phyloP scores from a whole-genome alignment of 2,797 vertebrate genomes.

The Cyclopterus lumpus region DNA sequence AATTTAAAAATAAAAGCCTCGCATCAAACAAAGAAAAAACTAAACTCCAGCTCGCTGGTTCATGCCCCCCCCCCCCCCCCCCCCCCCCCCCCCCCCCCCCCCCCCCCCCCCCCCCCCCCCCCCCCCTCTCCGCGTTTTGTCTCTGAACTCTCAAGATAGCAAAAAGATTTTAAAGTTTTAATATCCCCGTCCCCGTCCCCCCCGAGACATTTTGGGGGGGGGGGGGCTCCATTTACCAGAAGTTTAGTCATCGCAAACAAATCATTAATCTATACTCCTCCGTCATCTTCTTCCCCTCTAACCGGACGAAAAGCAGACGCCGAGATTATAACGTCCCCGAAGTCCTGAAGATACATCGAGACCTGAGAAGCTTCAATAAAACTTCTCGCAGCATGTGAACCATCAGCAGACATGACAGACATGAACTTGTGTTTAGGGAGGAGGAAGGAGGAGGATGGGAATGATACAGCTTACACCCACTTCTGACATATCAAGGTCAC shows the following conservation, averaged over 20 bases:
- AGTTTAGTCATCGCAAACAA: background rate
- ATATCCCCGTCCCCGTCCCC: no score
- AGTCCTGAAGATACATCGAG: constrained; percentile 39
- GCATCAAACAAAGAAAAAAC: background rate
- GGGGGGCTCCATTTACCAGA: background rate
- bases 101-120: no score
- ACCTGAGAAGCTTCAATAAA: constrained; percentile 44
- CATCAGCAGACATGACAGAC: constrained; percentile 16
- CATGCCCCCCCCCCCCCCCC: background rate
- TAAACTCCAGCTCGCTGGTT: background rate
- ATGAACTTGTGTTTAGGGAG: constrained; percentile 10
- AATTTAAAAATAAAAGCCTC: no score
- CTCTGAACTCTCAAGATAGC: background rate
- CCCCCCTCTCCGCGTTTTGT: background rate
- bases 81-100: no score
- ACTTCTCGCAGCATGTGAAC: constrained; percentile 48
- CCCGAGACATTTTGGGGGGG: no score
- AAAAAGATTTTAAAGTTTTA: background rate
- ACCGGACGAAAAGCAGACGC: constrained; percentile 36
- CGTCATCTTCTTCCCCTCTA: background rate
- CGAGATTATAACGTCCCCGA: background rate
- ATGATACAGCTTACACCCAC: constrained; percentile 33
- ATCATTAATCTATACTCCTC: constrained; percentile 12
- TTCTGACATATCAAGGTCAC: constrained; percentile 54
- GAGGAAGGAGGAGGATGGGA: constrained; percentile 40